A percentile compares a stretch with the other conserved stretches of the same genome.
phyloP scores from a whole-genome alignment of 1,140 invertebrate species.

The Trachymyrmex septentrionalis region DNA sequence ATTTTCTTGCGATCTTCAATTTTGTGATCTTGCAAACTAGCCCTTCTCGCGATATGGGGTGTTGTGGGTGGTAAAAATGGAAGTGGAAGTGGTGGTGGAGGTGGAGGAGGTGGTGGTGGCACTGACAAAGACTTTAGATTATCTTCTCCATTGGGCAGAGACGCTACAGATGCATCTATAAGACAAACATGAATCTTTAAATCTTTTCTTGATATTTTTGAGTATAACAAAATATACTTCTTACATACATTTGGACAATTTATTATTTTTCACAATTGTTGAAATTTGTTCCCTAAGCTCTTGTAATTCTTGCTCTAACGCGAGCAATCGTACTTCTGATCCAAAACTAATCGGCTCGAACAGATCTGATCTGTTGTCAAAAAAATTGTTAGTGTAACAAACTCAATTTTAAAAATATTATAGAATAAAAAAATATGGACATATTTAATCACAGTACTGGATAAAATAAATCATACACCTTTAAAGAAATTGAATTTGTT shows the following conservation, averaged over 20 bases:
- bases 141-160: slow-evolving; percentile 77
- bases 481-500: too few relatives aligned
- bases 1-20: slow-evolving; percentile 81
- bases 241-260: slow-evolving; percentile 76
- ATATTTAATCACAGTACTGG: too few relatives aligned
- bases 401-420: slow-evolving; percentile 57
- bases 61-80: slow-evolving; percentile 83
- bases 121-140: slow-evolving; percentile 67
- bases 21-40: slow-evolving; percentile 85
- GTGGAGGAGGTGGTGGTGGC: slow-evolving; percentile 76
- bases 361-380: slow-evolving; percentile 84
- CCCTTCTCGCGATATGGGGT: slow-evolving; percentile 84
- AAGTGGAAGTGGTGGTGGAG: slow-evolving; percentile 78
- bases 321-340: slow-evolving; percentile 84
- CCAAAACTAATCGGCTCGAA: slow-evolving; percentile 86
- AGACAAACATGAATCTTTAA: slow-evolving; percentile 1
- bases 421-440: slow-evolving; percentile 8
- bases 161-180: slow-evolving; percentile 74
- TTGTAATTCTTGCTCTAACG: slow-evolving; percentile 85
- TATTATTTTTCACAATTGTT: slow-evolving; percentile 83
- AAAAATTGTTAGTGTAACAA: slow-evolving; percentile 72
- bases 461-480: too few relatives aligned
- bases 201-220: slow-evolving; percentile 25
- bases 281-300: slow-evolving; percentile 85
- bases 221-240: slow-evolving; percentile 16